These are phyloP conservation scores for Pipra filicauda DNA, from an alignment of 2,113 vertebrate species.

Conservation along the genomic window DNA sequence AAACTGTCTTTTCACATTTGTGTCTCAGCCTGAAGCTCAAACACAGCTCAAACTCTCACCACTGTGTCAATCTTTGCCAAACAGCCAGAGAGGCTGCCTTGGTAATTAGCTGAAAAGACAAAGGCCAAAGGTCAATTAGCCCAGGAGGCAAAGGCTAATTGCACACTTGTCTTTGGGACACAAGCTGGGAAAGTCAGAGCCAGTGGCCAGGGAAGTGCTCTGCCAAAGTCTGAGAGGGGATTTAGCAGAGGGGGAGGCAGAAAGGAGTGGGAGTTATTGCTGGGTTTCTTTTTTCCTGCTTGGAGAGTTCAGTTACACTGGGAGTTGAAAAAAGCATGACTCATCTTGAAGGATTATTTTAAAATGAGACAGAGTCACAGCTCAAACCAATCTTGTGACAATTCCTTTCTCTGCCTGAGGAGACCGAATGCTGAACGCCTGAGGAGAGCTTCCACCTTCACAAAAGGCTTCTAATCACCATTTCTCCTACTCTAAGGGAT, in stretches of 20 bases:
- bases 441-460: conserved; percentile 13
- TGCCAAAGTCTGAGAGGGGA: not conserved
- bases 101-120: not conserved
- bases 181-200: not conserved
- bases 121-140: conserved; percentile 8
- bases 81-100: not conserved
- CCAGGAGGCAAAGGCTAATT: conserved; percentile 11
- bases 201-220: not conserved
- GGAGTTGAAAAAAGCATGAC: not conserved
- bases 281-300: not conserved
- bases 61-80: not conserved
- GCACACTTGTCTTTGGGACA: not conserved
- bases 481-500: not conserved
- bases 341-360: conserved; percentile 26
- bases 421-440: not conserved
- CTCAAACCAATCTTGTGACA: not conserved
- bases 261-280: not conserved
- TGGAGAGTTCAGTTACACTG: not conserved
- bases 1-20: not conserved
- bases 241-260: not conserved
- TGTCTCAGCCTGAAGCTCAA: not conserved
- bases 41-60: not conserved
- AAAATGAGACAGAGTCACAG: conserved; percentile 18
- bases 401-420: not conserved
- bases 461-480: not conserved